Conservation (phyloP, 2,113 vertebrate genomes). For the Scomber scombrus region DNA sequence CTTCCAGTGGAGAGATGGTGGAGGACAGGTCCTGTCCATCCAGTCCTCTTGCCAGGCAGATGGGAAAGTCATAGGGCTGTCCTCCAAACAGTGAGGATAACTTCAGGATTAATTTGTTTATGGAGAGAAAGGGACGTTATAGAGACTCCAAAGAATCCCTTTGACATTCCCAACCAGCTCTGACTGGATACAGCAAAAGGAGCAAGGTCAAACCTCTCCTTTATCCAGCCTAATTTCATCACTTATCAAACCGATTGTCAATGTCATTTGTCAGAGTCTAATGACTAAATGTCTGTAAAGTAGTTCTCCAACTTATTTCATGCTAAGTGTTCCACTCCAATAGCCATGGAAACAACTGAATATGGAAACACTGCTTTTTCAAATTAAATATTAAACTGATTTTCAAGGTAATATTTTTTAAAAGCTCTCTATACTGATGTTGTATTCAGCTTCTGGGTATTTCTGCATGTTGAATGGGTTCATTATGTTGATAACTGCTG, state of each 20-base stretch:
- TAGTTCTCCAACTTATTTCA: neutral
- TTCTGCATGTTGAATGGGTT: neutral
- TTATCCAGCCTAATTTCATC: constrained; percentile 32
- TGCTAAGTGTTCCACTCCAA: neutral
- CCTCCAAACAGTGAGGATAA: constrained; percentile 57
- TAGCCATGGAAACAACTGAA: neutral
- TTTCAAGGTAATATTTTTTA: neutral
- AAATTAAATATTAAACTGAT: neutral
- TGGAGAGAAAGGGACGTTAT: constrained; percentile 48
- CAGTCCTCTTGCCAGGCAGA: constrained; percentile 60
- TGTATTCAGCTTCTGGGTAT: neutral
- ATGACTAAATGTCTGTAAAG: constrained; percentile 22
- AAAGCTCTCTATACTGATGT: neutral
- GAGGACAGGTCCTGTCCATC: constrained; percentile 40
- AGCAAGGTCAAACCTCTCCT: constrained; percentile 1
- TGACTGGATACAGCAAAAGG: constrained; percentile 18
- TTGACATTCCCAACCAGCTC: constrained; percentile 44
- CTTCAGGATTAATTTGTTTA: constrained; percentile 70
- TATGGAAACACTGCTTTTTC: neutral
- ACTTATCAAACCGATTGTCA: constrained; percentile 30
- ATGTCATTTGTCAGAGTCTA: neutral
- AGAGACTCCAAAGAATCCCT: constrained; percentile 45
- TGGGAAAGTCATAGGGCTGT: constrained; percentile 74
- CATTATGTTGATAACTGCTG: neutral
- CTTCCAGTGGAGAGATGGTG: constrained; percentile 42